Evolutionary conservation across 2,113 vertebrate genomes (phyloP), one percentile per base, ranked within the genome.

Genomic region (Rana temporaria): DNA sequence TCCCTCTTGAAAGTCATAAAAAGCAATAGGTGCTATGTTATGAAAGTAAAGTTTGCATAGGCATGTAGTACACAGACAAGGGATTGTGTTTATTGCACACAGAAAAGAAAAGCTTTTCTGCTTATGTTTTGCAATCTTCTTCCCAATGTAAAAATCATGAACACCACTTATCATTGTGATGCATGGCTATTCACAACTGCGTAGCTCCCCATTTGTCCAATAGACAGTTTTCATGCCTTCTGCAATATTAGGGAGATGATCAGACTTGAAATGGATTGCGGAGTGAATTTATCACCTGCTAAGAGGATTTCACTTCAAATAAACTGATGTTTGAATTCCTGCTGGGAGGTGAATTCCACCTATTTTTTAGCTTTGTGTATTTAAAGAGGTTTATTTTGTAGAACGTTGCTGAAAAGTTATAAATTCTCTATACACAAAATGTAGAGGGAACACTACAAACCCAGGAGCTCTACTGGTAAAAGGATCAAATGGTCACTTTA

Each of bases 261-360:
- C 69, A 73, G 69, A 65, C 69, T 65, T 26, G 69, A 72, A 81
- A 81, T 81, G 59, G 69, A 63, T 73, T 60, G 69, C 65, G 73
- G 42, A 56, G 79, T 19, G 56, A 65, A 81, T 81, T 81, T 81
- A 73, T 81, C 79, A 81, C 69, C 79, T 73, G 79, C 79, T 81
- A 73, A 80, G 78, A 80, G 67, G 78, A 62, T 68, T 79, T 79
- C 65, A 79, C 68, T 79, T 79, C 30, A 57, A 19, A 79, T 79
- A 79, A 79, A 69, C 53, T 53, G 62, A 52, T 69, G 77, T 38
- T 30, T 20, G 18, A 57, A 16, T 62, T 48, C 72, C 72, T 59
- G 72, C 72, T 62, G 56, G 72, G 32, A 75, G 56, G 56, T 42
- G 56, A 38, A 19, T n/a, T 42, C 60, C 57, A 75, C 56, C 56